These are phyloP conservation scores for Shargacucullia verbasci DNA, from an alignment of 2,888 invertebrate species.

Conservation along the genomic window DNA sequence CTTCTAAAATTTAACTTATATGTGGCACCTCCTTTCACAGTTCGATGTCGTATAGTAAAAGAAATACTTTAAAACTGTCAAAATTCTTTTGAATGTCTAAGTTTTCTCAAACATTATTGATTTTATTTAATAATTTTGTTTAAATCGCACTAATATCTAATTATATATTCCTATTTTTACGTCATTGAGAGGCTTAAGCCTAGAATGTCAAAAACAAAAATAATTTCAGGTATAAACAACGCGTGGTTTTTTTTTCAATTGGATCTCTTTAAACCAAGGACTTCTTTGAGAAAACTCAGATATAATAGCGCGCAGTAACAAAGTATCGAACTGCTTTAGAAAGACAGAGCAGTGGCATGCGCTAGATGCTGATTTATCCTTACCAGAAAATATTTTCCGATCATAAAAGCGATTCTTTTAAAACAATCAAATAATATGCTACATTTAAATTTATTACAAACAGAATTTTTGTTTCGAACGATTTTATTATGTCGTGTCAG, in stretches of 20 bases:
- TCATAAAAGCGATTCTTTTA: constrained; percentile 34
- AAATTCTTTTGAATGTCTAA: constrained; percentile 50
- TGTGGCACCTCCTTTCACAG: constrained; percentile 70
- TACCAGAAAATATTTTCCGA: constrained; percentile 30
- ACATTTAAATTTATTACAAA: constrained; percentile 26
- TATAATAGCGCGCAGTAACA: constrained; percentile 39
- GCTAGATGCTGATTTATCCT: constrained; percentile 48
- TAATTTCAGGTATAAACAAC: no score
- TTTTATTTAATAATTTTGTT: no score
- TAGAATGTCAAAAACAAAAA: no score
- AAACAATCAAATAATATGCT: constrained; percentile 43
- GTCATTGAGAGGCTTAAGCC: no score
- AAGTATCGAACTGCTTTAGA: constrained; percentile 60
- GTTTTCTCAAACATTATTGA: constrained; percentile 41
- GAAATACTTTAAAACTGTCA: constrained; percentile 44
- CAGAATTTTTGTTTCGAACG: constrained; percentile 13
- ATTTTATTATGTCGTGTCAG: constrained; percentile 17
- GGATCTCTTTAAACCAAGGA: no score
- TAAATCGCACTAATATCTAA: no score
- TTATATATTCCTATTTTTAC: no score
- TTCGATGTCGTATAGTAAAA: constrained; percentile 69
- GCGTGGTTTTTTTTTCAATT: no score
- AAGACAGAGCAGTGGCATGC: constrained; percentile 69
- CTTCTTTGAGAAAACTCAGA: constrained; percentile 47
- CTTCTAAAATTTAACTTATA: constrained; percentile 64